Evolutionary conservation across 2,888 invertebrate genomes (phyloP), one percentile per base, ranked within the genome.

Genomic region (Cephus pulcher): DNA sequence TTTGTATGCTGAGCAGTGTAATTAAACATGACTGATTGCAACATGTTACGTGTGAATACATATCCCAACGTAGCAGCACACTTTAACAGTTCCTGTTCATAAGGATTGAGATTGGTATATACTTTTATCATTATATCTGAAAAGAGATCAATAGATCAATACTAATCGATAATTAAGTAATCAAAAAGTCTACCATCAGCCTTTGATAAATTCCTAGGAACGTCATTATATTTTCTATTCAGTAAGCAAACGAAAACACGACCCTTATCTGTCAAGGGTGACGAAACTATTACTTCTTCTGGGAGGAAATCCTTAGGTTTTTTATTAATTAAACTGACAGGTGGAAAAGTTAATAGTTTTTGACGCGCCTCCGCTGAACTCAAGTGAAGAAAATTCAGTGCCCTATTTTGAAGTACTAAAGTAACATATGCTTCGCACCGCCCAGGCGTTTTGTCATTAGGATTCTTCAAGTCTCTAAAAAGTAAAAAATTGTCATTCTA

Each of bases 41-140:
- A 87, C 56, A 93, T 92, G 34, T 92, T 91, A 81, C 94, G 91
- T 23, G 93, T 92, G 79, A 95, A 92, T 9, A 93, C 88, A 70
- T 92, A 91, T 0, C 95, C 95, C 68, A 95, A 91, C 0, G 94
- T 93, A 0, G 94, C 93, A 11, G 93, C 94, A 78, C 94, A 94
- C 89, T 94, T 94, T 23, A 95, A 88, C 74, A 95, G 89, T 77
- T 93, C 88, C 84, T 95, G 94, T 86, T 95, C 94, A 86, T 94
- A 94, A 0, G 93, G 93, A 9, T 93, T 93, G 74, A 94, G 91
- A n/a, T 83, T 83, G 75, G 86, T 86, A 80, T 87, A 90, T 34
- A 88, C 84, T 77, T 88, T 86, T 82, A 88, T 80, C 34, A 88
- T 80, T 4, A 90, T 84, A 75, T 86, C 90, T 87, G 76, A 37